phyloP scores from a whole-genome alignment of 2,113 vertebrate species.

The Neofelis nebulosa region DNA sequence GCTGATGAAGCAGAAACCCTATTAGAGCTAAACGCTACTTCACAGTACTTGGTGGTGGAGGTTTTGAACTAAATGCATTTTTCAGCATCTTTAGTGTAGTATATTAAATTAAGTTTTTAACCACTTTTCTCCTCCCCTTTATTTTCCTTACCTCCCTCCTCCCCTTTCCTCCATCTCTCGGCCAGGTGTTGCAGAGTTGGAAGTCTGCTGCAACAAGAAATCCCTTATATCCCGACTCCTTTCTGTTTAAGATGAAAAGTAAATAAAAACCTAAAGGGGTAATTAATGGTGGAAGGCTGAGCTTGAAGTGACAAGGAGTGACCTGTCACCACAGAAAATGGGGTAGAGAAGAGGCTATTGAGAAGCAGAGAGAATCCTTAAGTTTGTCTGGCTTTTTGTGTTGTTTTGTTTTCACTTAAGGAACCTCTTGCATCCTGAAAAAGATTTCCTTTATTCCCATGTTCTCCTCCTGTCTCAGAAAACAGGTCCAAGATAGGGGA shows the following conservation, averaged over 20 bases:
- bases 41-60: slow-evolving; percentile 71
- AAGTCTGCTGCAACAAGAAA: not conserved
- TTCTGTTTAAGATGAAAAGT: slow-evolving; percentile 39
- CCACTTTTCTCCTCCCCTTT: slow-evolving; percentile 77
- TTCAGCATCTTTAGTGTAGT: slow-evolving; percentile 82
- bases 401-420: not conserved
- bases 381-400: not conserved
- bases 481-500: not conserved
- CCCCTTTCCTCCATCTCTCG: not conserved
- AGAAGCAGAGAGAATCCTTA: not conserved
- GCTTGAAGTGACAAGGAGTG: not conserved
- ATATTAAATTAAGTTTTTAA: slow-evolving; percentile 87
- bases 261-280: slow-evolving; percentile 18
- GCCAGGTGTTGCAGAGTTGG: not conserved
- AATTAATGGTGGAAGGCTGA: not conserved
- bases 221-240: not conserved
- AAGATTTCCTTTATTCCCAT: not conserved
- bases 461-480: not conserved
- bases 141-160: not conserved
- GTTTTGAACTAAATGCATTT: slow-evolving; percentile 83
- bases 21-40: slow-evolving; percentile 83
- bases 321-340: not conserved
- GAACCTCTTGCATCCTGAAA: not conserved
- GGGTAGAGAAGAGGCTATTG: not conserved
- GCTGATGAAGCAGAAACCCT: slow-evolving; percentile 85